Conservation (phyloP, 1,140 invertebrate genomes). For the Sogatella furcifera region DNA sequence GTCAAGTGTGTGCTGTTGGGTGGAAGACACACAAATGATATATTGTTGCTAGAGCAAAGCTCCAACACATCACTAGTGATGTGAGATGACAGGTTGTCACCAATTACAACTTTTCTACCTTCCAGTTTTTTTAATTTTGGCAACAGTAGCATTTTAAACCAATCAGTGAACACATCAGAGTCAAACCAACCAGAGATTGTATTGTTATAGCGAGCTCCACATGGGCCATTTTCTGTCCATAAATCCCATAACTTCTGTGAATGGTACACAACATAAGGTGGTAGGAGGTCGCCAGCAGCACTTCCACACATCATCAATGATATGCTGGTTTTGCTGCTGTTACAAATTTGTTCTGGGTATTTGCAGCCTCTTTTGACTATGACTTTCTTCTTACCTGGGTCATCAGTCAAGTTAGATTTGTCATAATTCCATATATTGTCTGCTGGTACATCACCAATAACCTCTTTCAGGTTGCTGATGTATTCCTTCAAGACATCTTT, state of each 20-base stretch:
- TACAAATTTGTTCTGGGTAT: slow-evolving; percentile 17
- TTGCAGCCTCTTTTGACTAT: slow-evolving; percentile 13
- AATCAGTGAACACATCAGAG: slow-evolving; percentile 19
- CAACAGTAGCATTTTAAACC: slow-evolving; percentile 25
- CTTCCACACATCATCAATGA: slow-evolving; percentile 20
- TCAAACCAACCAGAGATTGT: slow-evolving; percentile 8
- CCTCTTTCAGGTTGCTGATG: slow-evolving; percentile 20
- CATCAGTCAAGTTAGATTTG: slow-evolving; percentile 33
- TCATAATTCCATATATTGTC: slow-evolving; percentile 30
- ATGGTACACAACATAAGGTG: slow-evolving; percentile 32
- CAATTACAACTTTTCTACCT: background rate
- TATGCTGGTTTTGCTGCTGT: slow-evolving; percentile 14
- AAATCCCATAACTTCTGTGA: slow-evolving; percentile 27
- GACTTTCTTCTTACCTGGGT: slow-evolving; percentile 26
- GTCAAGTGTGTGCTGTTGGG: too few species aligned
- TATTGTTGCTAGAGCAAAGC: slow-evolving; percentile 27
- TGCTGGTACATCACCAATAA: background rate
- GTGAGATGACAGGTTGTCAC: slow-evolving; percentile 29
- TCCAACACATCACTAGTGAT: slow-evolving; percentile 26
- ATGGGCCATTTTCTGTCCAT: slow-evolving; percentile 31
- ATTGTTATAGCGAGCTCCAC: slow-evolving; percentile 13
- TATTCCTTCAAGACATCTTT: slow-evolving; percentile 20
- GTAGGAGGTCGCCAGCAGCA: slow-evolving; percentile 21
- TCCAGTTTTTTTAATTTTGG: slow-evolving; percentile 18
- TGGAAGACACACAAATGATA: slow-evolving; percentile 28